A percentile compares a stretch with the other conserved stretches of the same genome.
Evolutionary conservation across 2,113 vertebrate species (phyloP).

Genomic region (Stegostoma tigrinum): DNA sequence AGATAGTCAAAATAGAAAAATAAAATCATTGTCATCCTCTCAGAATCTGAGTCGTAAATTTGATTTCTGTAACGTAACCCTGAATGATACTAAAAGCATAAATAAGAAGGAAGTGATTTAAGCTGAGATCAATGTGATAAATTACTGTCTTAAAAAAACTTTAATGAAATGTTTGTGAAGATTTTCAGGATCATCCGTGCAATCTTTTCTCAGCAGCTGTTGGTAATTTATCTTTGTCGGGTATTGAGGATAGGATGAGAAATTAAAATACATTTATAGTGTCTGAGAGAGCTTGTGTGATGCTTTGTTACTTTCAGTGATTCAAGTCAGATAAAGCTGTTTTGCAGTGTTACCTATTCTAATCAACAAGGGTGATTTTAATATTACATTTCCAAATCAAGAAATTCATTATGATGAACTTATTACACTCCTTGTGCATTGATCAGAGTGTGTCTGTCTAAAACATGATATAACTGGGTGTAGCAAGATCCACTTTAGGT

Average conservation of each 20-base stretch:
- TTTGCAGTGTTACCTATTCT: not conserved
- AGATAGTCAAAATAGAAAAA: not conserved
- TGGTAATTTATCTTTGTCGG: not conserved
- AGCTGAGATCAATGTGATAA: not conserved
- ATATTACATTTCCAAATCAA: not conserved
- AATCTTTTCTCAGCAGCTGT: slow-evolving; percentile 3
- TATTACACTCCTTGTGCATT: not conserved
- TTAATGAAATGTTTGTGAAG: not conserved
- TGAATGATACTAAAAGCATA: not conserved
- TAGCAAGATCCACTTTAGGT: not conserved
- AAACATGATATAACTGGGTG: not conserved
- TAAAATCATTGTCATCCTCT: not conserved
- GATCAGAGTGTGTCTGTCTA: not conserved
- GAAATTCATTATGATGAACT: not conserved
- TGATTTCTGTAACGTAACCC: not conserved
- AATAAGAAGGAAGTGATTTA: not conserved
- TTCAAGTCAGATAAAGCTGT: not conserved
- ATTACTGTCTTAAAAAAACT: not conserved
- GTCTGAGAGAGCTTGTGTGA: not conserved
- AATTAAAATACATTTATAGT: not conserved
- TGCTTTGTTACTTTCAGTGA: not conserved
- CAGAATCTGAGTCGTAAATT: not conserved
- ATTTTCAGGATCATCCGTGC: not conserved
- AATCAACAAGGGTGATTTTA: not conserved
- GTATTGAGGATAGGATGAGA: not conserved